Evolutionary conservation across 2,797 vertebrate genomes (phyloP).

Genomic region (Garrulus glandarius): DNA sequence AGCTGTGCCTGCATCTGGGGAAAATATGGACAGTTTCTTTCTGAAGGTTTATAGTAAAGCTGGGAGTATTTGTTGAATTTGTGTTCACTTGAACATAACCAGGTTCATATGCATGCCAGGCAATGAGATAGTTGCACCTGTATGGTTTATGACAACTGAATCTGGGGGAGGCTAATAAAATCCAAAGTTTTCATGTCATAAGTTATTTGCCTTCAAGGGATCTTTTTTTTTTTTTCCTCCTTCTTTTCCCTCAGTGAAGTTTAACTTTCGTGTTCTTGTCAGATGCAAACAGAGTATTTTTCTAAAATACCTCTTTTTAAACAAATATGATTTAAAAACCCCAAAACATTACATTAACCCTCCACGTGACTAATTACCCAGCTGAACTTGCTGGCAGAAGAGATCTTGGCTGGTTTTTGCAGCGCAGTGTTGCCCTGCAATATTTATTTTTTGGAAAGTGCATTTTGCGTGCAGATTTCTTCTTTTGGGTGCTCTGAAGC

Average conservation of each 20-base stretch:
- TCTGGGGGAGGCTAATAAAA: not conserved
- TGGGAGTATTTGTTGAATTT: not conserved
- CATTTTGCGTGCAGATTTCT: constrained; percentile 6
- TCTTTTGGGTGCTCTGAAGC: constrained; percentile 15
- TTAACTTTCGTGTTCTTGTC: not conserved
- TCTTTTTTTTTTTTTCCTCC: too few species aligned
- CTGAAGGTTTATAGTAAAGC: constrained; percentile 34
- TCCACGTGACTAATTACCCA: not conserved
- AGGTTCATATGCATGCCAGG: not conserved
- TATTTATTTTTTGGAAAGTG: not conserved
- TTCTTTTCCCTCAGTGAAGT: not conserved
- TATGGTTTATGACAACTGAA: not conserved
- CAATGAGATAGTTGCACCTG: constrained; percentile 39
- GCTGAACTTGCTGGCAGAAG: not conserved
- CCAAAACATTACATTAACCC: not conserved
- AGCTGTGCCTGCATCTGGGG: constrained; percentile 47
- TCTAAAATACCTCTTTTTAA: not conserved
- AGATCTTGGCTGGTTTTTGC: not conserved
- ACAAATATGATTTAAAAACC: not conserved
- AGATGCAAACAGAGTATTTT: not conserved
- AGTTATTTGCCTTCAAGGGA: not conserved
- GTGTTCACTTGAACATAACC: not conserved
- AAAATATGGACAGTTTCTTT: not conserved
- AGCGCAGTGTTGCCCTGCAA: not conserved
- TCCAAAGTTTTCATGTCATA: not conserved